Evolutionary conservation across 2,113 vertebrate genomes (phyloP).

Genomic region (Girardinichthys multiradiatus): DNA sequence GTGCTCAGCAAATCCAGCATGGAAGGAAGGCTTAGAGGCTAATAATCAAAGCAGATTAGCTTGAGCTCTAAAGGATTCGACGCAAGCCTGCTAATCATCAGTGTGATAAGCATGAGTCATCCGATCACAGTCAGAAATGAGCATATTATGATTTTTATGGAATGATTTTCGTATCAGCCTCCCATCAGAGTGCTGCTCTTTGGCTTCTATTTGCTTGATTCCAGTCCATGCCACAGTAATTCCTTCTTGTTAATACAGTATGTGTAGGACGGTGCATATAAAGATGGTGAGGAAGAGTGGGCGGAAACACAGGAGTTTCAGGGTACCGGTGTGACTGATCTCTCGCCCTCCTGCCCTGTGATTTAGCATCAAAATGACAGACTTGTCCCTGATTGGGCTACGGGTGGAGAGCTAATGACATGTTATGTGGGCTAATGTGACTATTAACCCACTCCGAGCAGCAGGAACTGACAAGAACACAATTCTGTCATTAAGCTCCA

Average conservation of each 20-base stretch:
- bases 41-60: conserved; percentile 79
- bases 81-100: conserved; percentile 64
- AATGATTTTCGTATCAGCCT: conserved; percentile 51
- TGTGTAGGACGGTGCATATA: conserved; percentile 52
- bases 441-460: conserved; percentile 77
- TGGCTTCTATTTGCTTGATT: conserved; percentile 59
- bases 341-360: conserved; percentile 68
- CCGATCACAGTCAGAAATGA: conserved; percentile 61
- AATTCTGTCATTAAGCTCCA: conserved; percentile 79
- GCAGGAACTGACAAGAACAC: conserved; percentile 77
- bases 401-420: conserved; percentile 77
- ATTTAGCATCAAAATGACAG: conserved; percentile 79
- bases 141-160: conserved; percentile 57
- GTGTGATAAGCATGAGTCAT: conserved; percentile 73
- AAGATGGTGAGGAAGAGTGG: conserved; percentile 54
- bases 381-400: conserved; percentile 61
- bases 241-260: conserved; percentile 51
- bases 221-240: conserved; percentile 34
- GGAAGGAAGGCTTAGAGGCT: conserved; percentile 72
- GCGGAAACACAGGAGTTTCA: conserved; percentile 48
- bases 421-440: conserved; percentile 71
- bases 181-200: conserved; percentile 41
- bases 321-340: conserved; percentile 69
- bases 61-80: conserved; percentile 60
- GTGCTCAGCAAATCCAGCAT: conserved; percentile 57